phyloP scores from a whole-genome alignment of 2,888 invertebrate genomes.

The Drosophila greeni region DNA sequence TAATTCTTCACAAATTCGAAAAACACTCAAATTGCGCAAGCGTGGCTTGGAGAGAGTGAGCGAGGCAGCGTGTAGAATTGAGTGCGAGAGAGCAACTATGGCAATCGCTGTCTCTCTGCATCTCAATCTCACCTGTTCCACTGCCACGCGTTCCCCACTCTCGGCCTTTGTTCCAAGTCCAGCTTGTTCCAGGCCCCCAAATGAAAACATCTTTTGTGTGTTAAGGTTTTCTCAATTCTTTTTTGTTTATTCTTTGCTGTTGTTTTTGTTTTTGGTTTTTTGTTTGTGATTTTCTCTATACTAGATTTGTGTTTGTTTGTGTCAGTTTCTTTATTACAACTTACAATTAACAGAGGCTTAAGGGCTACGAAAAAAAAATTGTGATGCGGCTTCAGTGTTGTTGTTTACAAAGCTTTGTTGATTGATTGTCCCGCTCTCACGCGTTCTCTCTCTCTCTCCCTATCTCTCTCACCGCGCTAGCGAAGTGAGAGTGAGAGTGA shows the following conservation, averaged over 20 bases:
- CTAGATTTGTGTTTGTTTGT: conserved; percentile 13
- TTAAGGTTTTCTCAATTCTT: conserved; percentile 2
- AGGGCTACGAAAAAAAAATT: conserved; percentile 33
- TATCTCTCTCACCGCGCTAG: conserved; percentile 17
- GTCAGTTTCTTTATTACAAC: conserved; percentile 32
- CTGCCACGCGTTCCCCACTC: conserved; percentile 20
- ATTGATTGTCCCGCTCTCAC: conserved; percentile 9
- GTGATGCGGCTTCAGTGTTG: conserved; percentile 45
- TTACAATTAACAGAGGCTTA: conserved; percentile 30
- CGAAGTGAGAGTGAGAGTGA: conserved; percentile 19
- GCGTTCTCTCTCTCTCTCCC: conserved; percentile 3
- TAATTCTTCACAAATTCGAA: background rate
- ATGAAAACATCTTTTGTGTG: conserved; percentile 22
- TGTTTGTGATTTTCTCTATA: conserved; percentile 8
- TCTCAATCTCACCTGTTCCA: conserved; percentile 13
- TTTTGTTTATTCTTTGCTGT: conserved; percentile 9
- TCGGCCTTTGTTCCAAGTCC: conserved; percentile 9
- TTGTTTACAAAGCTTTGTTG: conserved; percentile 56
- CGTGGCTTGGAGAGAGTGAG: conserved; percentile 14
- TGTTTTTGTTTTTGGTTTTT: conserved; percentile 11
- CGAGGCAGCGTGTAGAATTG: background rate
- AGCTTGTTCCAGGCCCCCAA: conserved; percentile 1
- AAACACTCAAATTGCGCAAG: conserved; percentile 31
- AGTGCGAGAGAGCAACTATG: background rate
- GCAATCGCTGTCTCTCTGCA: background rate